Conservation (phyloP, 1,140 invertebrate species). For the Musca vetustissima region DNA sequence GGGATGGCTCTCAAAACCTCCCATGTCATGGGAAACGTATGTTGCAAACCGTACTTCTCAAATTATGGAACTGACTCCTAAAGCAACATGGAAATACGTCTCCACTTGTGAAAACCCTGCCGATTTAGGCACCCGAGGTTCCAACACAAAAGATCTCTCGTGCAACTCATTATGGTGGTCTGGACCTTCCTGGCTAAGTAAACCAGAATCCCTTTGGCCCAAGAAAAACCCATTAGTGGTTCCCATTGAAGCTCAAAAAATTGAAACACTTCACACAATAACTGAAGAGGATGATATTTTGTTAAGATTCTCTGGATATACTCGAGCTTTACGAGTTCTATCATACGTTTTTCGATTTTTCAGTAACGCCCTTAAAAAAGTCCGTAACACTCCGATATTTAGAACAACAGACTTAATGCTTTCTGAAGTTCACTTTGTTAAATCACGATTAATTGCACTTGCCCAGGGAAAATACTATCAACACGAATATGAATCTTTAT, state of each 20-base stretch:
- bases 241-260: neutral
- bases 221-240: neutral
- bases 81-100: neutral
- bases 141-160: neutral
- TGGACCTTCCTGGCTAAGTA: neutral
- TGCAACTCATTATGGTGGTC: constrained; percentile 7
- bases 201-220: neutral
- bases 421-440: neutral
- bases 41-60: neutral
- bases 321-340: neutral
- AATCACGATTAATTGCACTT: neutral
- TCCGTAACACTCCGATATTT: neutral
- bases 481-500: constrained; percentile 8
- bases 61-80: neutral
- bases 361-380: neutral
- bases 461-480: neutral
- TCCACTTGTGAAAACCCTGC: neutral
- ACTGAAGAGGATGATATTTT: neutral
- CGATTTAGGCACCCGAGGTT: neutral
- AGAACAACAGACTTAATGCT: neutral
- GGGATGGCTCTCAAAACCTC: constrained; percentile 14
- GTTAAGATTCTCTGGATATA: neutral
- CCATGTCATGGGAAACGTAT: constrained; percentile 9
- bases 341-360: neutral
- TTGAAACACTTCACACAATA: neutral